A percentile compares a stretch with the other conserved stretches of the same genome.
phyloP scores from a whole-genome alignment of 2,797 vertebrate species.

The Cygnus olor region DNA sequence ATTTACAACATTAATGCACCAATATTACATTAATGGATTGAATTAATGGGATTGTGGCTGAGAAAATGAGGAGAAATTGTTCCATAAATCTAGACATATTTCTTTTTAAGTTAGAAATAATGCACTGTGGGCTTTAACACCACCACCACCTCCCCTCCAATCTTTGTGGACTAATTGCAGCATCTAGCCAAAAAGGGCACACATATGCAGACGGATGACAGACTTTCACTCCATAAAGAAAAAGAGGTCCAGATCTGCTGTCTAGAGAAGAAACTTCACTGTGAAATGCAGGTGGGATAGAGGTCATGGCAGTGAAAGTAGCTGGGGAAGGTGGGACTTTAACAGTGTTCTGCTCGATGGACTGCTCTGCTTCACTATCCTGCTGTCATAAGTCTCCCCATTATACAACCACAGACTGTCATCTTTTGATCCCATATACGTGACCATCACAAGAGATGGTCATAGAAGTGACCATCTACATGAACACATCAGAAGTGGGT shows the following conservation, averaged over 20 bases:
- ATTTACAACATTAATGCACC: not conserved
- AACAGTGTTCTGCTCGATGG: not conserved
- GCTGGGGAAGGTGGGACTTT: not conserved
- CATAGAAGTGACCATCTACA: too few species aligned
- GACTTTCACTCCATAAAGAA: not conserved
- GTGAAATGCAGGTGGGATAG: not conserved
- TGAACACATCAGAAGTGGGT: not conserved
- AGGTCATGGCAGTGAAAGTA: not conserved
- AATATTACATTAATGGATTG: not conserved
- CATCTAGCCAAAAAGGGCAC: not conserved
- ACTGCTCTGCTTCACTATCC: not conserved
- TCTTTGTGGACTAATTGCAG: not conserved
- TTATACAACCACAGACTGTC: fast-evolving
- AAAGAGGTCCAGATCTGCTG: not conserved
- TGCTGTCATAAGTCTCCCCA: not conserved
- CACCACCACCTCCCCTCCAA: too few species aligned
- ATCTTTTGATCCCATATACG: not conserved
- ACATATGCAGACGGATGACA: not conserved
- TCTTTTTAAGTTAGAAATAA: not conserved
- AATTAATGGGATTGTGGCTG: not conserved
- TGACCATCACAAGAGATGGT: not conserved
- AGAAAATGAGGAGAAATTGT: not conserved
- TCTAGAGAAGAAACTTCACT: not conserved
- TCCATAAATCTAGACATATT: not conserved
- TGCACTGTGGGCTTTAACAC: too few species aligned